Base-by-base conservation (phyloP, 37 sponge, comb jelly and placozoan species). In the Sycon ciliatum region DNA sequence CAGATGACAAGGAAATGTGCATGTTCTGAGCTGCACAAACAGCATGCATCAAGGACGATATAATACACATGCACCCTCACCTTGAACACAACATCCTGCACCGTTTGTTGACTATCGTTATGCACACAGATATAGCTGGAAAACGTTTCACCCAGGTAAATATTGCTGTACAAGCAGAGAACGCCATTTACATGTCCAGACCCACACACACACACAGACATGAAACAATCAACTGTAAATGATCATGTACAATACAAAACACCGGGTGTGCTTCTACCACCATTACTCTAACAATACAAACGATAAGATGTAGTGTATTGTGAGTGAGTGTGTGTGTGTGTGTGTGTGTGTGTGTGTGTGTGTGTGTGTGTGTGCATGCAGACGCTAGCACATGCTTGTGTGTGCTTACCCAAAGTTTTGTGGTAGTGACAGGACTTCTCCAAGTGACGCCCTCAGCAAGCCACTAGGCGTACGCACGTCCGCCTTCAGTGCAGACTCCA, bases 391-490 rank as follows among this genome's bases (percentile, higher is more conserved):
- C 9, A 42, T 42, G 49, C 13, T 9, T 42, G 13, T 18, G 13
- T 18, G 13, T 42, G 7, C 49, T 42, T 26, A 60, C 63, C 63
- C 63, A 26, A 60, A 60, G 7, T 11, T 60, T 18, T 60, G 63
- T 11, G 63, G 63, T 11, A 60, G 63, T n/a, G 63, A 60, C 29
- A 60, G 63, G 9, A 60, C 63, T 60, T 18, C 63, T 11, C 63
- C 16, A 7, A 60, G 9, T n/a, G 63, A 11, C n/a, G 16, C 7
- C 16, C 30, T 60, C 30, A n/a, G n/a, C 29, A 27, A 7, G 9
- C 63, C 63, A 7, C 26, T 18, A 22, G 30, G 7, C n/a, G 63
- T 60, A n/a, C 63, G 63, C 7, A 60, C 26, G 26, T 60, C 63
- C 63, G 7, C 9, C 26, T 22, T 28, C 32, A 28, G 7, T 30